phyloP scores from a whole-genome alignment of 1,140 invertebrate genomes.

The Calliphora vicina region DNA sequence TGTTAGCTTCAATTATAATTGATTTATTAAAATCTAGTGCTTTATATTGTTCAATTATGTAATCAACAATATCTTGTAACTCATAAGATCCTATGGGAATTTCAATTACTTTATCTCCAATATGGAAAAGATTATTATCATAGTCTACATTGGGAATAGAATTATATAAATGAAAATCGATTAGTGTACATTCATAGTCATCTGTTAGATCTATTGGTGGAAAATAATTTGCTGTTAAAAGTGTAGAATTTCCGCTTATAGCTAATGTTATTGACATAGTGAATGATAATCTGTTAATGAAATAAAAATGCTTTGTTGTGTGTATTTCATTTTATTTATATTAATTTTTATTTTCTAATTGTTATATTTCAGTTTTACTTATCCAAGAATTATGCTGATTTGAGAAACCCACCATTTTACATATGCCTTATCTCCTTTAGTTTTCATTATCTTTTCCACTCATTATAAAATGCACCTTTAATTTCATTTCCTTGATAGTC shows the following conservation, averaged over 20 bases:
- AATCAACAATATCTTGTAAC: conserved; percentile 48
- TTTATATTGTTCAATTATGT: not conserved
- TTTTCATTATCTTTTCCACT: no score
- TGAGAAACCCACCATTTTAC: no score
- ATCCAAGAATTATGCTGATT: not conserved
- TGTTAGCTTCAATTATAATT: conserved; percentile 17
- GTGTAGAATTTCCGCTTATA: conserved; percentile 41
- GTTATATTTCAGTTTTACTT: not conserved
- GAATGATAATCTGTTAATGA: no score
- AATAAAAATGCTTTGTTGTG: no score
- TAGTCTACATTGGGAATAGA: conserved; percentile 58
- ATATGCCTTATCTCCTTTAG: no score
- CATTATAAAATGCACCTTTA: no score
- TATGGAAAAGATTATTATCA: conserved; percentile 57
- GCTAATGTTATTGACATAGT: conserved; percentile 48
- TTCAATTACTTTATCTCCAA: conserved; percentile 47
- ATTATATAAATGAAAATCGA: conserved; percentile 56
- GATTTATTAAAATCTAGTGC: not conserved
- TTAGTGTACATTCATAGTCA: conserved; percentile 51
- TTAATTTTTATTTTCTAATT: not conserved
- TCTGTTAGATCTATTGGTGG: conserved; percentile 43
- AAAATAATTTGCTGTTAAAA: conserved; percentile 43
- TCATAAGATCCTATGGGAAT: conserved; percentile 58
- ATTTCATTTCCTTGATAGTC: no score
- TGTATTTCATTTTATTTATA: not conserved